These are phyloP conservation scores for Nixonia krombeini DNA, from an alignment of 1,140 invertebrate species.

Conservation along the genomic window DNA sequence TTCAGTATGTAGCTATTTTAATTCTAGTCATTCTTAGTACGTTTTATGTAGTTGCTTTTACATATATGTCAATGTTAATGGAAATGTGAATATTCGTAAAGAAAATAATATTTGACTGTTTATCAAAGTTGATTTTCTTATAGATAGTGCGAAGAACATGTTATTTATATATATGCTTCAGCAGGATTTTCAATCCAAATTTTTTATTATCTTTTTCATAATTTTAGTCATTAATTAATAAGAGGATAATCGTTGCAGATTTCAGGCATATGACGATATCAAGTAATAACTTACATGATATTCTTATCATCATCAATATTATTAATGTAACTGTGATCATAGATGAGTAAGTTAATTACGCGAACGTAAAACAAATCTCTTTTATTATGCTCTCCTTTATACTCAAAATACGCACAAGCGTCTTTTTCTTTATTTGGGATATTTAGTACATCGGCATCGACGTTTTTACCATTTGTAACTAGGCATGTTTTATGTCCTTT, in stretches of 20 bases:
- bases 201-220: too few species aligned
- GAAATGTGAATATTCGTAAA: too few species aligned
- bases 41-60: too few species aligned
- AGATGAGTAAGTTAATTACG: conserved; percentile 63
- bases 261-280: conserved; percentile 8
- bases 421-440: background rate
- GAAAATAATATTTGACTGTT: too few species aligned
- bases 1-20: too few species aligned
- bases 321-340: conserved; percentile 71
- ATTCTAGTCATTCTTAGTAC: too few species aligned
- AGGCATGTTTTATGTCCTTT: background rate
- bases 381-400: conserved; percentile 7
- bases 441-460: background rate
- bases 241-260: conserved; percentile 14
- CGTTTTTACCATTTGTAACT: background rate
- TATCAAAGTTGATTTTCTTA: too few species aligned
- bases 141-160: too few species aligned
- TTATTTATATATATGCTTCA: too few species aligned
- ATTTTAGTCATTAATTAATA: conserved; percentile 13
- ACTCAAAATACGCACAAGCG: conserved; percentile 2
- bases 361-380: conserved; percentile 17
- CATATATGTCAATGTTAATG: too few species aligned
- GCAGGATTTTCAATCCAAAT: too few species aligned
- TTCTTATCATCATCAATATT: conserved; percentile 55
- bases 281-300: conserved; percentile 14